Percentiles rank a stretch among this genome's conserved stretches.
phyloP scores from a whole-genome alignment of 1,140 invertebrate genomes.

The Chironomus tepperi region DNA sequence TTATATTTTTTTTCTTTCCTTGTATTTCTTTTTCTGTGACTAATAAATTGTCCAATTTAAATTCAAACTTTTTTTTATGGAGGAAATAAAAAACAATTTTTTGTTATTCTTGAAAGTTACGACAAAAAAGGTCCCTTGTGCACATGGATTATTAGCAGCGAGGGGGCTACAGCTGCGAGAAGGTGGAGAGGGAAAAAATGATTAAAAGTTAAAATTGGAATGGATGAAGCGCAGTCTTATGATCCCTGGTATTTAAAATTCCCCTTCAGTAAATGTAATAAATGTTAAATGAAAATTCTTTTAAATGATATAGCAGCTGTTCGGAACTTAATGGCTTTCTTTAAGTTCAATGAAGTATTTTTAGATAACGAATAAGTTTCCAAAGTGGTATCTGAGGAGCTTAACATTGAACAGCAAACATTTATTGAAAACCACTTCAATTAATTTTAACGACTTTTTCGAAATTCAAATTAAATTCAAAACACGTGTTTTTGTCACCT shows the following conservation, averaged over 20 bases:
- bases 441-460: too few species aligned
- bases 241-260: not conserved
- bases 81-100: not conserved
- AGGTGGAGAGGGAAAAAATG: not conserved
- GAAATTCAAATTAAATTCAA: too few species aligned
- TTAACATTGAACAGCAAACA: too few species aligned
- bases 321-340: too few species aligned
- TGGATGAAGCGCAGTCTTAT: not conserved
- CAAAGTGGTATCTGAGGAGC: too few species aligned
- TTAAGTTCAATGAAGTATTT: too few species aligned
- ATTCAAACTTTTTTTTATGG: not conserved
- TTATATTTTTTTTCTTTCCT: not conserved
- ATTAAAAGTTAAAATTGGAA: not conserved
- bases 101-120: not conserved
- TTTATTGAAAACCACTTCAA: too few species aligned
- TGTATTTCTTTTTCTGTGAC: not conserved
- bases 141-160: not conserved
- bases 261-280: not conserved
- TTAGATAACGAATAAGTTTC: too few species aligned
- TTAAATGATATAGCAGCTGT: too few species aligned
- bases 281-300: too few species aligned
- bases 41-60: constrained; percentile 6
- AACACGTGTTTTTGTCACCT: too few species aligned
- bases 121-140: not conserved
- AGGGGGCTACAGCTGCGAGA: not conserved